Conservation (phyloP, 2,888 invertebrate genomes). For the Drosophila antonietae region DNA sequence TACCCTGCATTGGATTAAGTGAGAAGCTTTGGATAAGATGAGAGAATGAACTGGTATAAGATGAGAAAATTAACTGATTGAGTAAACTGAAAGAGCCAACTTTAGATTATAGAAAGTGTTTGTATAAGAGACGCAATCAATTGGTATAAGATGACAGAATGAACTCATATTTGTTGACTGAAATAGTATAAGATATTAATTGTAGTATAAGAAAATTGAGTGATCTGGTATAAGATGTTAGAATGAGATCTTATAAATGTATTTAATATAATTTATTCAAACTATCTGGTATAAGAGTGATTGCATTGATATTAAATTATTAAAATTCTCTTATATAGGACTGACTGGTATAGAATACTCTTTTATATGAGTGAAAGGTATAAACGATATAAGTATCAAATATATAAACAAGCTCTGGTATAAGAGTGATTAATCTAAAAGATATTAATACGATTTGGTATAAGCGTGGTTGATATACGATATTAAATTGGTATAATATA, state of each 20-base stretch:
- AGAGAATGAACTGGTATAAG: not conserved
- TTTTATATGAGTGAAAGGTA: too few relatives aligned
- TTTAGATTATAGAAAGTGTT: not conserved
- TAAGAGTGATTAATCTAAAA: not conserved
- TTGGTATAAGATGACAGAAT: not conserved
- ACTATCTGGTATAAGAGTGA: not conserved
- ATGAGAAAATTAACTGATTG: not conserved
- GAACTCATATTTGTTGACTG: not conserved
- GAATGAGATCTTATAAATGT: not conserved
- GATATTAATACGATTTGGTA: too few relatives aligned
- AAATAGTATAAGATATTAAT: not conserved
- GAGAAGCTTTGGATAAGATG: not conserved
- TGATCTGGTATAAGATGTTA: not conserved
- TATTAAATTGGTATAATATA: not conserved
- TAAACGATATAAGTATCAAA: too few relatives aligned
- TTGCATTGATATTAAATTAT: too few relatives aligned
- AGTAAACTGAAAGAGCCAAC: not conserved
- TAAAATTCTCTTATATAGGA: too few relatives aligned
- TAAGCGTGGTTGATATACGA: not conserved
- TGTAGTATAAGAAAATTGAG: too few relatives aligned
- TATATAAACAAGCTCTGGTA: not conserved
- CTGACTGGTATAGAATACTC: too few relatives aligned
- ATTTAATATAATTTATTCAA: not conserved
- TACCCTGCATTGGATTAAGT: slow-evolving; percentile 19
- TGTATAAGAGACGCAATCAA: not conserved